phyloP scores from a whole-genome alignment of 1,140 invertebrate genomes.

The Lineus longissimus region DNA sequence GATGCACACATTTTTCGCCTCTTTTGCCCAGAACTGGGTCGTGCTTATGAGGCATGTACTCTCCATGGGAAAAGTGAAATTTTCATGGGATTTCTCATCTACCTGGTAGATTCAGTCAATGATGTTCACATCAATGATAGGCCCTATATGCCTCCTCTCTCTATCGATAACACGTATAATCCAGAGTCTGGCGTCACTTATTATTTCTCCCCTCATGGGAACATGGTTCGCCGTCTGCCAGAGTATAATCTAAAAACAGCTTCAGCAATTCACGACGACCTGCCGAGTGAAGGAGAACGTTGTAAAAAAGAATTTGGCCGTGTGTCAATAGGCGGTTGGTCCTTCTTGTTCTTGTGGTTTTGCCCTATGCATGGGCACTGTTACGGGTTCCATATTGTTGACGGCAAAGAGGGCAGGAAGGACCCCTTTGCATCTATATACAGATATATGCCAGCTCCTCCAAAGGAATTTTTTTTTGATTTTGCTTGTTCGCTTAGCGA shows the following conservation, averaged over 20 bases:
- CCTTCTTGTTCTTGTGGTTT: constrained; percentile 23
- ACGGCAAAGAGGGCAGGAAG: constrained; percentile 19
- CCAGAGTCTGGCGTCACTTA: constrained; percentile 23
- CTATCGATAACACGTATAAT: constrained; percentile 18
- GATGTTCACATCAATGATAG: background rate
- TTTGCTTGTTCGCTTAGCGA: constrained; percentile 20
- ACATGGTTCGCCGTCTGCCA: constrained; percentile 8
- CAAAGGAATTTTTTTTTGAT: constrained; percentile 23
- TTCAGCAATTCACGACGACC: constrained; percentile 19
- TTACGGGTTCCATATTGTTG: constrained; percentile 23
- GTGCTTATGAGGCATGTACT: too few species aligned
- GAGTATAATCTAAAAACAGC: constrained; percentile 16
- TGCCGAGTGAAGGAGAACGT: constrained; percentile 7
- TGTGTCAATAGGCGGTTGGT: constrained; percentile 11
- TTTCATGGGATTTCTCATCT: too few species aligned
- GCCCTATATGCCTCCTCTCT: constrained; percentile 8
- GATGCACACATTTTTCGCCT: too few species aligned
- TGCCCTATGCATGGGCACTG: constrained; percentile 21
- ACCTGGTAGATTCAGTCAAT: too few species aligned
- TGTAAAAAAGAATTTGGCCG: constrained; percentile 13
- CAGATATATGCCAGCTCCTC: constrained; percentile 15
- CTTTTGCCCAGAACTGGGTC: too few species aligned
- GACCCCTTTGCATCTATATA: constrained; percentile 22
- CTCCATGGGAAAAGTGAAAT: too few species aligned
- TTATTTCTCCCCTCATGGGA: constrained; percentile 14